Percentiles rank a stretch among this genome's conserved stretches.
Conservation (phyloP, 2,888 invertebrate species). For the Oligia strigilis region DNA sequence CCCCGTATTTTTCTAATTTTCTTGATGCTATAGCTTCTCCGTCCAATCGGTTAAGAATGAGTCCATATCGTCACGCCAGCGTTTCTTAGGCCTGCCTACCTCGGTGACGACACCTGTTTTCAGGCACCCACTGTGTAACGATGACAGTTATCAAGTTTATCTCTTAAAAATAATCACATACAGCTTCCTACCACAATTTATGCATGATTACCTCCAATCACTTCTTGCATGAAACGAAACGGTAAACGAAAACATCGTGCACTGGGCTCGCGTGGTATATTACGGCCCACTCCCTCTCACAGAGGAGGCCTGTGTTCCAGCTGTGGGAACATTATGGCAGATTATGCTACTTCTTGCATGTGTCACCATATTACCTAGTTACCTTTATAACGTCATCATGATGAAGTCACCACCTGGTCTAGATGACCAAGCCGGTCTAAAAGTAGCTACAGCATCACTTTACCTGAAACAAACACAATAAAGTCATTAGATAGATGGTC, state of each 20-base stretch:
- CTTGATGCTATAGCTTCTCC: too few species aligned
- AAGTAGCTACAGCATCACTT: constrained; percentile 46
- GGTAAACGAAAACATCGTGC: background rate
- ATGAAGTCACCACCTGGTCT: constrained; percentile 50
- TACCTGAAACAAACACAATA: constrained; percentile 66
- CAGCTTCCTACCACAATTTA: background rate
- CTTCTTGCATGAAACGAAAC: background rate
- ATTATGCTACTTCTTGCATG: background rate
- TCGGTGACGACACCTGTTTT: background rate
- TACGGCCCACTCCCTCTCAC: background rate
- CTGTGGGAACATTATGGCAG: background rate
- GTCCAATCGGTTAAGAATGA: too few species aligned
- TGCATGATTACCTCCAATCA: constrained; percentile 5
- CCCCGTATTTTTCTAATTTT: too few species aligned
- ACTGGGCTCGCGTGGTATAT: too few species aligned
- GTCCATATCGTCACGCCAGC: too few species aligned
- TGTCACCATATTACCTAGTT: constrained; percentile 30
- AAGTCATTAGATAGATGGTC: constrained; percentile 44
- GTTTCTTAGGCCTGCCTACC: too few species aligned
- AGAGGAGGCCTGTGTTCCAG: background rate
- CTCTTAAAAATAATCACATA: background rate
- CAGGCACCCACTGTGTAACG: background rate
- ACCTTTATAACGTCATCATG: constrained; percentile 31
- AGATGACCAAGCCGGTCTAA: constrained; percentile 23
- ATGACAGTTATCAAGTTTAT: too few species aligned